Base-by-base conservation (phyloP, 1,140 invertebrate genomes). In the Caenorhabditis remanei region DNA sequence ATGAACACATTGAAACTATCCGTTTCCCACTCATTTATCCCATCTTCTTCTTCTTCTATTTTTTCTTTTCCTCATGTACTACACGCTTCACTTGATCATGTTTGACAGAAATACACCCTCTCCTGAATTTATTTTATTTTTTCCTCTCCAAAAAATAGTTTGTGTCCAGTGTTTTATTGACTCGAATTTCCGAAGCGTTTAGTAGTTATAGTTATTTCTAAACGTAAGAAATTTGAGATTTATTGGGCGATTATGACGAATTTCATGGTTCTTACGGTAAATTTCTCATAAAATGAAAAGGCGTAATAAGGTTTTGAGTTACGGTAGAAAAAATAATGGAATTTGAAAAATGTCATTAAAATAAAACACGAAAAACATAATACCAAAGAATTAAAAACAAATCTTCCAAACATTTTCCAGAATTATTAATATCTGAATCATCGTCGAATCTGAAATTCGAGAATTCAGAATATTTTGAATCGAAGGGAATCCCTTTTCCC, bases 31-130 rank as follows among this genome's bases (percentile, higher is more conserved):
- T 71, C 19, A 16, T 32, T 32, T 32, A 32, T 32, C 32, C 32
- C 32, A 32, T 32, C 67, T 32, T 41, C 41, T 43, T n/a, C 19
- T 71, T 19, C 67, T 71, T 14, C 43, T 4, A 19, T 71, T 71
- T 19, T 41, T 71, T 14, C 43, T 4, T 43, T 71, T n/a, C 46
- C 40, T 40, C 11, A 58, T 58, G 16, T 21, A 19, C 56, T 58
- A 14, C 16, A 11, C n/a, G 67, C 67, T 71, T 46, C 67, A 46
- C 16, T 71, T 71, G 13, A 71, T 46, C 13, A 71, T 46, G 67
- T 71, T 48, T 48, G 43, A 48, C 67, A 71, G 67, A 46, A 71
- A 71, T 46, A 65, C 40, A 46, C 67, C 8, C 43, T 21, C 11
- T 32, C 67, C 67, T n/a, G 56, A 58, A 58, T 58, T 58, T 21